These are phyloP conservation scores for Megaleporinus macrocephalus DNA, from an alignment of 2,113 vertebrate genomes.

Conservation along the genomic window DNA sequence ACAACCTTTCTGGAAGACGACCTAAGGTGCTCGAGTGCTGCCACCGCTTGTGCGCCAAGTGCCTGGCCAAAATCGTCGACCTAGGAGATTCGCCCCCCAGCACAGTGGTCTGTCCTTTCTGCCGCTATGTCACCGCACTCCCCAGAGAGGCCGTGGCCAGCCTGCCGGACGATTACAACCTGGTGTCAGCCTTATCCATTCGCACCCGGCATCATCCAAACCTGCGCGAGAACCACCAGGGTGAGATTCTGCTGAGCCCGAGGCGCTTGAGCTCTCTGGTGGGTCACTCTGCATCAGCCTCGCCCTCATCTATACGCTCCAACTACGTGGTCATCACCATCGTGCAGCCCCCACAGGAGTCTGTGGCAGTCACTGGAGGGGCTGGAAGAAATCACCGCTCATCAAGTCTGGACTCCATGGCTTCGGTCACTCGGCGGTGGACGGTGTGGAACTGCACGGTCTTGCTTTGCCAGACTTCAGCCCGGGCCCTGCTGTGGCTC, in stretches of 20 bases:
- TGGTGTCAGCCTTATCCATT: slow-evolving; percentile 84
- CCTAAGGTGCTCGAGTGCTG: slow-evolving; percentile 91
- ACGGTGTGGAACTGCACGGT: slow-evolving; percentile 91
- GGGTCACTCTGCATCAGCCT: slow-evolving; percentile 78
- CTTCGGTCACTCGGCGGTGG: slow-evolving; percentile 85
- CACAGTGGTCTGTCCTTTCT: slow-evolving; percentile 92
- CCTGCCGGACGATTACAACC: slow-evolving; percentile 90
- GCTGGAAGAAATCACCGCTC: slow-evolving; percentile 80
- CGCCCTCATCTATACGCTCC: slow-evolving; percentile 70
- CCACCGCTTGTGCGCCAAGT: slow-evolving; percentile 92
- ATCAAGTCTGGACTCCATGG: slow-evolving; percentile 87
- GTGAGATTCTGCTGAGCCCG: slow-evolving; percentile 88
- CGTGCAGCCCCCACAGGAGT: slow-evolving; percentile 86
- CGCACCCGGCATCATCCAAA: slow-evolving; percentile 77
- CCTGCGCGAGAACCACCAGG: slow-evolving; percentile 72
- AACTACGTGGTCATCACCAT: slow-evolving; percentile 95
- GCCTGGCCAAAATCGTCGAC: slow-evolving; percentile 90
- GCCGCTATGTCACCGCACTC: slow-evolving; percentile 86
- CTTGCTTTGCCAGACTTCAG: slow-evolving; percentile 87
- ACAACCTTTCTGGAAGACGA: slow-evolving; percentile 84
- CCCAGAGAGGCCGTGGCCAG: slow-evolving; percentile 81
- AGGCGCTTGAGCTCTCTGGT: slow-evolving; percentile 84
- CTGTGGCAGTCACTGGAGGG: slow-evolving; percentile 67
- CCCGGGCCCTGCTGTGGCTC: slow-evolving; percentile 88
- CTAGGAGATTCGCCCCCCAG: slow-evolving; percentile 85